Percentiles rank a stretch among this genome's conserved stretches.
phyloP scores from a whole-genome alignment of 2,797 vertebrate genomes.

The Sebastes umbrosus region DNA sequence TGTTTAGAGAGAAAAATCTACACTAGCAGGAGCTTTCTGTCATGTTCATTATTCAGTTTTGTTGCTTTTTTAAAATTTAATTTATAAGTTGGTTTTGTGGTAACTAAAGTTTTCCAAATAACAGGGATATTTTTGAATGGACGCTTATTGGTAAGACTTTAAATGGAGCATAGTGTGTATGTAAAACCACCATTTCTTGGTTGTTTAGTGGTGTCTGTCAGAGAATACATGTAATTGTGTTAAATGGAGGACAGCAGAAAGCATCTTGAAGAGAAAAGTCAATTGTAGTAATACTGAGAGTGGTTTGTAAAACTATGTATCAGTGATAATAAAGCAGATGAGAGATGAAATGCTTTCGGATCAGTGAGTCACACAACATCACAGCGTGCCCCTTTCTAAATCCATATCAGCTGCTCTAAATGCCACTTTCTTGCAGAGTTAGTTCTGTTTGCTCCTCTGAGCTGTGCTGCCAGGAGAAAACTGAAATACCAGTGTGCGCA shows the following conservation, averaged over 20 bases:
- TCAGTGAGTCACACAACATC: not conserved
- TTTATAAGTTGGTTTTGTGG: not conserved
- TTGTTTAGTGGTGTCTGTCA: not conserved
- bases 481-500: not conserved
- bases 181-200: not conserved
- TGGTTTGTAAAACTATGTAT: not conserved
- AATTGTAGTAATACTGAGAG: not conserved
- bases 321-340: constrained; percentile 1
- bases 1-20: not conserved
- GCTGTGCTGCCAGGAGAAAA: constrained; percentile 14
- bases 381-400: not conserved
- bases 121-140: not conserved
- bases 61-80: not conserved
- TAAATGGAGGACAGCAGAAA: not conserved
- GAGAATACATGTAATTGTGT: not conserved
- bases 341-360: constrained; percentile 15
- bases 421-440: not conserved
- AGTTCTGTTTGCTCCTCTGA: constrained; percentile 3
- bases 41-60: not conserved
- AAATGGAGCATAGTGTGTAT: not conserved
- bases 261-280: not conserved
- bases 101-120: not conserved
- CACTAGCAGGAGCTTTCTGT: not conserved
- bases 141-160: not conserved
- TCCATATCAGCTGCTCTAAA: not conserved